A percentile compares a stretch with the other conserved stretches of the same genome.
These are phyloP conservation scores for Bostrychus sinensis DNA, from an alignment of 2,113 vertebrate species.

Conservation along the genomic window DNA sequence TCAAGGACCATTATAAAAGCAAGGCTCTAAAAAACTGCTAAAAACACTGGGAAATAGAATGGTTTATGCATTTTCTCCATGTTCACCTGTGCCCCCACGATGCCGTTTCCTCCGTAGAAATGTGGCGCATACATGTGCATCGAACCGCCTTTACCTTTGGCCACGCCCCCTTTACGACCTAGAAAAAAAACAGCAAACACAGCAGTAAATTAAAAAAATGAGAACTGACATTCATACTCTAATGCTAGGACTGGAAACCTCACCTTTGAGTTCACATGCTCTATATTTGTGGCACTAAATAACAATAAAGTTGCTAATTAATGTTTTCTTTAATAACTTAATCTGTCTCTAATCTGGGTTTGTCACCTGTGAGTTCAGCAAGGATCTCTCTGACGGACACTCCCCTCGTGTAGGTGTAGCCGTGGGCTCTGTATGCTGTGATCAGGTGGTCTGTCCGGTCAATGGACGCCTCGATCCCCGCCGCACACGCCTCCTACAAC, in stretches of 20 bases:
- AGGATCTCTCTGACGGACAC: constrained; percentile 87
- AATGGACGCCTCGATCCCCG: constrained; percentile 88
- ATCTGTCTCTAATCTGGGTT: neutral
- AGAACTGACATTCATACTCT: too few relatives aligned
- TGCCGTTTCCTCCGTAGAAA: constrained; percentile 96
- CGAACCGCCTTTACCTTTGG: constrained; percentile 93
- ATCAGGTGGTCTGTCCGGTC: constrained; percentile 91
- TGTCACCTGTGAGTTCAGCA: constrained; percentile 89
- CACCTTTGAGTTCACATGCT: too few relatives aligned
- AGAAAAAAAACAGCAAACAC: neutral
- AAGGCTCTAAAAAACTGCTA: too few relatives aligned
- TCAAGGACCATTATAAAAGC: too few relatives aligned
- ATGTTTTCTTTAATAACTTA: too few relatives aligned
- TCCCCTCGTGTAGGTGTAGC: constrained; percentile 89
- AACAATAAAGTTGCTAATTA: too few relatives aligned
- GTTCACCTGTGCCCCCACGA: constrained; percentile 93
- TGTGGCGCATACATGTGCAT: constrained; percentile 97
- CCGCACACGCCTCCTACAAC: constrained; percentile 92
- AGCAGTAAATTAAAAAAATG: too few relatives aligned
- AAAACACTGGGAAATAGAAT: too few relatives aligned
- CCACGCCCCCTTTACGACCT: constrained; percentile 93
- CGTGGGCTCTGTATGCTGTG: constrained; percentile 91
- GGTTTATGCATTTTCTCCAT: neutral
- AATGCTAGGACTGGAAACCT: too few relatives aligned
- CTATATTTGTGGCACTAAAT: too few relatives aligned